A percentile compares a stretch with the other conserved stretches of the same genome.
These are phyloP conservation scores for Epizoanthus ramosus DNA, from an alignment of 92 coral and sea anemone species.

Conservation along the genomic window DNA sequence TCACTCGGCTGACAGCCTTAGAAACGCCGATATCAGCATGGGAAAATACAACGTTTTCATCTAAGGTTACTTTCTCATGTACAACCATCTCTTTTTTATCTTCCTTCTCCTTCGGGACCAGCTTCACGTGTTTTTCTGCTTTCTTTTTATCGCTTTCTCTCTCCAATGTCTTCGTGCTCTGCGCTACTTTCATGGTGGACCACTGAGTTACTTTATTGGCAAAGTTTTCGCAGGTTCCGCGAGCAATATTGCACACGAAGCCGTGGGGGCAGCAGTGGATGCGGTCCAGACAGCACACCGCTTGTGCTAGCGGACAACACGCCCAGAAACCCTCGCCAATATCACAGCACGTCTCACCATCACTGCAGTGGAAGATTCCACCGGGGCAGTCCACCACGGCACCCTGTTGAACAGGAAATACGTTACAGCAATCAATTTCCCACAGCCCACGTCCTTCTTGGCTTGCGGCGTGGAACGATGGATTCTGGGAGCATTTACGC, in stretches of 20 bases:
- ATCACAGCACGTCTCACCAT: constrained; percentile 63
- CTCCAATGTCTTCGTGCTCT: neutral
- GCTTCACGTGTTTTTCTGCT: neutral
- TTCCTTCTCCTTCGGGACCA: neutral
- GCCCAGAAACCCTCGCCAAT: constrained; percentile 30
- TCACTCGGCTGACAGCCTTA: constrained; percentile 30
- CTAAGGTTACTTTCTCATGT: neutral
- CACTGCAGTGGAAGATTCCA: constrained; percentile 35
- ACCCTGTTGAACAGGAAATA: neutral
- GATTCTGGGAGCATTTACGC: too few relatives aligned
- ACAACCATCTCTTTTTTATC: neutral
- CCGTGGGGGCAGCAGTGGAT: constrained; percentile 74
- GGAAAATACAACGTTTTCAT: constrained; percentile 20
- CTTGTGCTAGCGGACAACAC: constrained; percentile 62
- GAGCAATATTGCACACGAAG: constrained; percentile 44
- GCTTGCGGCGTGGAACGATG: too few relatives aligned
- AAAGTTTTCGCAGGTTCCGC: neutral
- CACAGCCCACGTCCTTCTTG: too few relatives aligned
- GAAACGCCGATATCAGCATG: constrained; percentile 16
- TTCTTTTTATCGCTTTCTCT: neutral
- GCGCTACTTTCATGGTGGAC: neutral
- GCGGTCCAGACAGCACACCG: constrained; percentile 65
- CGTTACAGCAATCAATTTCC: too few relatives aligned
- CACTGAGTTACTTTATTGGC: neutral
- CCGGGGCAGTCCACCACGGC: neutral